phyloP scores from a whole-genome alignment of 2,113 vertebrate genomes.

The Halcyon senegalensis region DNA sequence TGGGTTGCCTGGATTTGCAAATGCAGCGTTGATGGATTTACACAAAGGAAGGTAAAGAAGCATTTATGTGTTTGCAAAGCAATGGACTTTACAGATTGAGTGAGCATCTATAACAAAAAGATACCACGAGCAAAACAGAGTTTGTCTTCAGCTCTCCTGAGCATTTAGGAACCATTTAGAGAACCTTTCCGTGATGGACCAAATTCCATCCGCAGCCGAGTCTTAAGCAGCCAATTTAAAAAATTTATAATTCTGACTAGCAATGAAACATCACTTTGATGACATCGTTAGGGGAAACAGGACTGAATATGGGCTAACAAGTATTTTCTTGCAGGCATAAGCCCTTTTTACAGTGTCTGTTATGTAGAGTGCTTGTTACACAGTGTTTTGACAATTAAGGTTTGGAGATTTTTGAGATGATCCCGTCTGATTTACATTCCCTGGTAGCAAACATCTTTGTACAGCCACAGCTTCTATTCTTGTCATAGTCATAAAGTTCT shows the following conservation, averaged over 20 bases:
- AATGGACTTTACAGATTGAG: neutral
- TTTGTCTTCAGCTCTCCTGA: neutral
- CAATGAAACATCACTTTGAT: neutral
- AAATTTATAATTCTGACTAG: neutral
- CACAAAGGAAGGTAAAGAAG: neutral
- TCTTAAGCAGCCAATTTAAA: neutral
- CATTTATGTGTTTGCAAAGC: neutral
- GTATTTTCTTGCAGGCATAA: neutral
- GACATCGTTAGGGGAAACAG: neutral
- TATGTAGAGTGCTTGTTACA: neutral
- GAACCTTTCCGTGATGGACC: neutral
- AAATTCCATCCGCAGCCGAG: neutral
- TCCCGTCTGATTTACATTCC: neutral
- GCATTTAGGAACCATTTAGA: neutral
- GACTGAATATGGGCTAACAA: neutral
- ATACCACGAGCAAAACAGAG: neutral
- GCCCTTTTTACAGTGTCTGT: neutral
- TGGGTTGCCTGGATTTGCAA: neutral
- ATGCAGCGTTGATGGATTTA: neutral
- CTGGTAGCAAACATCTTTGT: neutral
- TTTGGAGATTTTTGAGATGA: neutral
- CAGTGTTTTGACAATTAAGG: fast-evolving
- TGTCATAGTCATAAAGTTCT: neutral
- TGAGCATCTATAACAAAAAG: neutral
- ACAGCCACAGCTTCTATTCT: neutral